A percentile compares a stretch with the other conserved stretches of the same genome.
phyloP scores from a whole-genome alignment of 2,888 invertebrate genomes.

The Yponomeuta sedellus region DNA sequence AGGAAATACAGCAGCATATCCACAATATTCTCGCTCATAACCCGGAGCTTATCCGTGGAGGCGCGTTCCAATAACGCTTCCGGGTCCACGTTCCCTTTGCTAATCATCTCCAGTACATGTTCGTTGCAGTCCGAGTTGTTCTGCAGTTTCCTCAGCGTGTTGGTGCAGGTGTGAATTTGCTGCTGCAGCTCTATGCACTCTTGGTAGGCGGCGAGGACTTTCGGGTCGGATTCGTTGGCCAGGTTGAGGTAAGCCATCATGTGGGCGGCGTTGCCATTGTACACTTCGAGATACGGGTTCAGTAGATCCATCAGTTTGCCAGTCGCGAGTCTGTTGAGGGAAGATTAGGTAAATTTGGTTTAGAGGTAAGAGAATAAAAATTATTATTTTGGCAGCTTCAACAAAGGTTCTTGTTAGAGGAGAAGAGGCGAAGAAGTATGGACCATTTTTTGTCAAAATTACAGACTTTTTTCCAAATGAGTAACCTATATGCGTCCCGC shows the following conservation, averaged over 20 bases:
- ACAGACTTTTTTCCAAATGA: too few species aligned
- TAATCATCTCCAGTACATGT: conserved; percentile 44
- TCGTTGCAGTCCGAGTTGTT: conserved; percentile 63
- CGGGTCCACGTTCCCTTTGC: conserved; percentile 47
- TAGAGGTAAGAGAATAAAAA: not conserved
- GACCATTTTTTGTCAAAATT: too few species aligned
- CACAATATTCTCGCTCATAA: conserved; percentile 87
- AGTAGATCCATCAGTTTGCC: conserved; percentile 88
- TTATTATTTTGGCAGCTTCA: too few species aligned
- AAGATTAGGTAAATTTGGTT: not conserved
- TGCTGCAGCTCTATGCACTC: conserved; percentile 93
- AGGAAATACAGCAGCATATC: conserved; percentile 86
- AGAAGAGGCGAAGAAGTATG: too few species aligned
- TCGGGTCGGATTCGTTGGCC: conserved; percentile 77
- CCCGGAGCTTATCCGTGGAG: conserved; percentile 89
- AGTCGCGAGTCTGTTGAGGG: conserved; percentile 85
- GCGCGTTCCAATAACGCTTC: conserved; percentile 74
- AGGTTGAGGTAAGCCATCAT: conserved; percentile 88
- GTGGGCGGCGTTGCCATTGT: conserved; percentile 88
- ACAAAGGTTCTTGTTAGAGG: too few species aligned
- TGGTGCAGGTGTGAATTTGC: conserved; percentile 89
- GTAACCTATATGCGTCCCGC: too few species aligned
- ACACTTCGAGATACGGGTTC: conserved; percentile 85
- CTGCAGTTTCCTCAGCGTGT: conserved; percentile 85
- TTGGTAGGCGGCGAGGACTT: conserved; percentile 69